These are phyloP conservation scores for Saccostrea echinata DNA, from an alignment of 1,140 invertebrate genomes.

Conservation along the genomic window DNA sequence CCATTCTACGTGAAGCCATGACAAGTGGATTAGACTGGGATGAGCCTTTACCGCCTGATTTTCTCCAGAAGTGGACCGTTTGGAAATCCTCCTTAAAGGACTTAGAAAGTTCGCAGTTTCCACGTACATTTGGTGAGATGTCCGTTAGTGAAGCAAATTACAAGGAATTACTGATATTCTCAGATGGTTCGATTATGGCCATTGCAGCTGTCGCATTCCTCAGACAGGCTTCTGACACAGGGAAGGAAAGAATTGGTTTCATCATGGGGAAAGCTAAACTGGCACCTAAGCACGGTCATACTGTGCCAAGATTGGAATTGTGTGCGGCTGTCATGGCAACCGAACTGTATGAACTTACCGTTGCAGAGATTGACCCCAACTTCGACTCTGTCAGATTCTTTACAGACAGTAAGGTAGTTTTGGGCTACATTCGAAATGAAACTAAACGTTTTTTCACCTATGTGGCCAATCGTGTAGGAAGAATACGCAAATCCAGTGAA, in stretches of 20 bases:
- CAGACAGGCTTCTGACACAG: background rate
- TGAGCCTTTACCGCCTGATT: conserved; percentile 52
- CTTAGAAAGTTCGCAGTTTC: conserved; percentile 33
- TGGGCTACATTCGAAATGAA: conserved; percentile 54
- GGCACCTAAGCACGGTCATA: conserved; percentile 48
- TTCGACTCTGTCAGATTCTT: too few species aligned
- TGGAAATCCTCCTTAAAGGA: conserved; percentile 46
- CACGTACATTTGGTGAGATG: conserved; percentile 37
- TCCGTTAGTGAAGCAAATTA: conserved; percentile 56
- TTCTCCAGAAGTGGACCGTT: conserved; percentile 1
- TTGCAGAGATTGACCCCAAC: conserved; percentile 26
- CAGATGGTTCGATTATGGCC: conserved; percentile 48
- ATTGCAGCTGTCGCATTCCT: conserved; percentile 53
- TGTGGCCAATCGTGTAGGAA: conserved; percentile 44
- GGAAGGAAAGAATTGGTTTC: conserved; percentile 18
- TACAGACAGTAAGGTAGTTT: conserved; percentile 49
- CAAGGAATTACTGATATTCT: conserved; percentile 39
- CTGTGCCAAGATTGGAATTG: conserved; percentile 53
- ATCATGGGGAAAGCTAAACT: conserved; percentile 52
- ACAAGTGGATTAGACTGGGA: conserved; percentile 63
- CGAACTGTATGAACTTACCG: conserved; percentile 24
- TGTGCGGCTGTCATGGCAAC: conserved; percentile 52
- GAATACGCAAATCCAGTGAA: background rate
- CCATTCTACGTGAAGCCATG: conserved; percentile 55
- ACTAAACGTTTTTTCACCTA: conserved; percentile 46